Conservation (phyloP, 2,797 vertebrate genomes). For the Tauraco hartlaubi region DNA sequence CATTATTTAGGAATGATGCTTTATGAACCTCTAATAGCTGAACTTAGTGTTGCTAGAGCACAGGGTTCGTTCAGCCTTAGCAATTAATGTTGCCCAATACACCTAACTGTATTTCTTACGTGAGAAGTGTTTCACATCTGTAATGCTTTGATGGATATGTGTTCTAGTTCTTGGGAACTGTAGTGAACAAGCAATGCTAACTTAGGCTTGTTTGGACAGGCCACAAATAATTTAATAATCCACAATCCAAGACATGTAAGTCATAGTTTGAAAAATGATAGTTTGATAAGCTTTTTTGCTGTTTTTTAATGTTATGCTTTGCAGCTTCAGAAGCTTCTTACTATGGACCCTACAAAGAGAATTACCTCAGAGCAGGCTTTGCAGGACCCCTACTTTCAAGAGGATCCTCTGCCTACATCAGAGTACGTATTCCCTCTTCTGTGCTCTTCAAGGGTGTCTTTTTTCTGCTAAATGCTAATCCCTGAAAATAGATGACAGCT, state of each 20-base stretch:
- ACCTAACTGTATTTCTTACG: not conserved
- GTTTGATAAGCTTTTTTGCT: slow-evolving; percentile 27
- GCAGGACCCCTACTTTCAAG: slow-evolving; percentile 96
- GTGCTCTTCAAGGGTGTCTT: not conserved
- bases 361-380: slow-evolving; percentile 97
- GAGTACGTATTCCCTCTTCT: slow-evolving; percentile 84
- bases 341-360: slow-evolving; percentile 98
- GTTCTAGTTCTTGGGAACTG: not conserved
- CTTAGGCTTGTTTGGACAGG: slow-evolving; percentile 1
- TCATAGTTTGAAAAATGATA: slow-evolving; percentile 30
- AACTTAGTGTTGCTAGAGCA: not conserved
- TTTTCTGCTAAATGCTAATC: not conserved
- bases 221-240: not conserved
- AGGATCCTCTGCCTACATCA: slow-evolving; percentile 95
- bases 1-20: not conserved
- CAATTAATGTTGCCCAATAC: not conserved
- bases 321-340: slow-evolving; percentile 97
- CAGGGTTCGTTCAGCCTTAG: not conserved
- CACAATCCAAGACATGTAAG: not conserved
- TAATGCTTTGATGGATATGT: not conserved
- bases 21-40: not conserved
- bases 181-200: not conserved
- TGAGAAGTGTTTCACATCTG: not conserved
- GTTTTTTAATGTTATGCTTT: slow-evolving; percentile 43
- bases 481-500: not conserved